phyloP scores from a whole-genome alignment of 2,797 vertebrate species.

The Pristis pectinata region DNA sequence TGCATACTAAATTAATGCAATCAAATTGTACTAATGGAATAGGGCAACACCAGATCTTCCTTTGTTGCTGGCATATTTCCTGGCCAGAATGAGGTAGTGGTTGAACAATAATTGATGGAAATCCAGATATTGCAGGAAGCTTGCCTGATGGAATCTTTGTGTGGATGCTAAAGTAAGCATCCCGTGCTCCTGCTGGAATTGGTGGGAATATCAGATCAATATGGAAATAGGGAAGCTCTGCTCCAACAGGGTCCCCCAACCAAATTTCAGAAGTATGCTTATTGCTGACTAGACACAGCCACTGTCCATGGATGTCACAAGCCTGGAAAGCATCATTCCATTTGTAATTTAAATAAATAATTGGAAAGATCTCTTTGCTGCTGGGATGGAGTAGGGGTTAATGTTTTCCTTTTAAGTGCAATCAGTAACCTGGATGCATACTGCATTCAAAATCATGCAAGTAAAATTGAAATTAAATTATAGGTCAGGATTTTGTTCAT shows the following conservation, averaged over 20 bases:
- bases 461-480: neutral
- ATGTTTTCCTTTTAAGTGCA: neutral
- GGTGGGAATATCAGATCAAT: neutral
- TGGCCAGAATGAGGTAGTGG: neutral
- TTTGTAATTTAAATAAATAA: neutral
- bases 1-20: neutral
- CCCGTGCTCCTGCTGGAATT: neutral
- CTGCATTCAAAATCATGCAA: neutral
- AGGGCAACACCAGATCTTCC: neutral
- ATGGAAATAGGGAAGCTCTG: neutral
- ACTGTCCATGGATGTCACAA: neutral
- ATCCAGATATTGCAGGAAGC: neutral
- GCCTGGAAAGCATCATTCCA: neutral
- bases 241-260: neutral
- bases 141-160: neutral
- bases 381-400: neutral
- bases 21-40: too few relatives aligned
- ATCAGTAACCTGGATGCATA: neutral
- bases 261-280: neutral
- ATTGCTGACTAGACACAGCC: neutral
- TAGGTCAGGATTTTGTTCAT: neutral
- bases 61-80: neutral
- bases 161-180: neutral
- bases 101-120: neutral
- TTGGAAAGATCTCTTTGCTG: neutral